Conservation (phyloP, 1,140 invertebrate species). For the Cepaea nemoralis region DNA sequence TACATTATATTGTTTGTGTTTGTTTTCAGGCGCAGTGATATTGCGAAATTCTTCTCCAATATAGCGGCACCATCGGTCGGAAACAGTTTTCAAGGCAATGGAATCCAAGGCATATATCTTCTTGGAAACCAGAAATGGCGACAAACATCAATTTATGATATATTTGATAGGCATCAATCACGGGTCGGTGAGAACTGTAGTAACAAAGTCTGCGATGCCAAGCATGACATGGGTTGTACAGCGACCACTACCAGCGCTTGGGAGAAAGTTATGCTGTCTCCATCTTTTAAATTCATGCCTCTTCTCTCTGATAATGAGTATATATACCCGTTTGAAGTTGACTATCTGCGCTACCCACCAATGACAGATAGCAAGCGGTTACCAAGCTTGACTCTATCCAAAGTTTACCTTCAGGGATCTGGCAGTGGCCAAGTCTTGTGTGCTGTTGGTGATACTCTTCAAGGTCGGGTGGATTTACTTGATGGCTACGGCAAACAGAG, state of each 20-base stretch:
- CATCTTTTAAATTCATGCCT: not conserved
- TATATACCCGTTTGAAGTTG: conserved; percentile 12
- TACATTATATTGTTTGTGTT: too few species aligned
- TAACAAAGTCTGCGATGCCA: not conserved
- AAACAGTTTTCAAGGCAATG: too few species aligned
- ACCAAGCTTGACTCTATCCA: not conserved
- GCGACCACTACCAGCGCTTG: not conserved
- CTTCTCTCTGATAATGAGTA: not conserved
- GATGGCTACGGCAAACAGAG: conserved; percentile 22
- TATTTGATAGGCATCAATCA: too few species aligned
- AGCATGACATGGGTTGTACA: not conserved
- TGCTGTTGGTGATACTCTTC: not conserved
- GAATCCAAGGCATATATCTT: too few species aligned
- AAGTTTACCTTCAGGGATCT: not conserved
- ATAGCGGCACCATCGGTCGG: too few species aligned
- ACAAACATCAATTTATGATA: too few species aligned
- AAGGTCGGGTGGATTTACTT: not conserved
- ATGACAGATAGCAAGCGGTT: conserved; percentile 1
- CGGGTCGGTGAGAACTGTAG: too few species aligned
- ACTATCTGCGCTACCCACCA: not conserved
- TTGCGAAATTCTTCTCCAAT: too few species aligned
- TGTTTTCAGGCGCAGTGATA: too few species aligned
- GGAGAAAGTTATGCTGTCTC: not conserved
- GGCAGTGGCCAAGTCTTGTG: not conserved
- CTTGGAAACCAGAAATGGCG: too few species aligned